Conservation (phyloP, 2,113 vertebrate species). For the human region GRCh38 chr19:30988001-30988500, state of each 20-base stretch:
- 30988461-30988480: not conserved
- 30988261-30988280: not conserved
- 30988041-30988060: too few relatives aligned
- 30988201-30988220: not conserved
- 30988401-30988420: slow-evolving; percentile 4
- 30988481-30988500: not conserved
- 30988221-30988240: not conserved
- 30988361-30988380: not conserved
- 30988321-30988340: slow-evolving; percentile 6
- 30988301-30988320: not conserved
- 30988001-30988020: not conserved
- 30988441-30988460: not conserved
- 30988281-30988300: not conserved
- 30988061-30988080: not conserved
- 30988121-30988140: not conserved
- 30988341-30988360: not conserved
- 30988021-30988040: not conserved
- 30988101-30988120: not conserved
- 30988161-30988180: not conserved
- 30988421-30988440: not conserved
- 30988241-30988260: not conserved
- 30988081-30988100: not conserved
- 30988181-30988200: not conserved
- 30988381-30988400: not conserved
- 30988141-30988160: not conserved